Evolutionary conservation across 2,797 vertebrate genomes (phyloP), one percentile per base, ranked within the genome.

Genomic region (Austrolebias charrua): DNA sequence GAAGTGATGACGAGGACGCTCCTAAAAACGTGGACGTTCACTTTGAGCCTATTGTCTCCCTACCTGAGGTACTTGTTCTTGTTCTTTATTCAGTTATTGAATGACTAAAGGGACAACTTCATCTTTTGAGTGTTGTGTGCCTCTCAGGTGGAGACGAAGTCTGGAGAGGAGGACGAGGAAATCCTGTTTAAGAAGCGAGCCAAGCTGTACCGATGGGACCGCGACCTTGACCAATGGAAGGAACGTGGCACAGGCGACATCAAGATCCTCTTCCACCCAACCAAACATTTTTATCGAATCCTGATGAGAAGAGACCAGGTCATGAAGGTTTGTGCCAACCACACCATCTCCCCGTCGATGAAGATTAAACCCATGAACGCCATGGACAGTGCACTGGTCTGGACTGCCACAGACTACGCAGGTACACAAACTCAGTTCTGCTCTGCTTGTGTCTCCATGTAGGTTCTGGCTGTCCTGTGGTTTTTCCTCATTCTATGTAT

Each of bases 271-370:
- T 98, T 91, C 83, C 95, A 99, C 70, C 95, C 94, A 0, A 73
- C 85, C 60, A 97, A 97, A 78, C 94, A 89, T 60, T 94, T 89
- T 78, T 98, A 96, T 24, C 91, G 97, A 44, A 72, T 99, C 79
- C 91, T 99, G 45, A 99, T 99, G 98, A 94, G 98, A 76, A 90
- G 96, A 68, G 97, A 99, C 20, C 96, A 99, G 82, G 96, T 99
- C 71, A 87, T 98, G 60, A 95, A 95, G 86, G 98, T 99, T 54
- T 99, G 98, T 67, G 96, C 96, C 70, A 99, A 99, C 76, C 98
- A 99, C 65, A 93, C 93, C 16, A 98, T 99, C 84, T 91, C 92
- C 13, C 88, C 91, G 85, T 63, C 80, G 49, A 97, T 99, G 88
- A 95, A 96, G 45, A 92, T 99, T 33, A 94, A 95, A 57, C 95